phyloP scores from a whole-genome alignment of 1,140 invertebrate genomes.

The Asobara japonica region DNA sequence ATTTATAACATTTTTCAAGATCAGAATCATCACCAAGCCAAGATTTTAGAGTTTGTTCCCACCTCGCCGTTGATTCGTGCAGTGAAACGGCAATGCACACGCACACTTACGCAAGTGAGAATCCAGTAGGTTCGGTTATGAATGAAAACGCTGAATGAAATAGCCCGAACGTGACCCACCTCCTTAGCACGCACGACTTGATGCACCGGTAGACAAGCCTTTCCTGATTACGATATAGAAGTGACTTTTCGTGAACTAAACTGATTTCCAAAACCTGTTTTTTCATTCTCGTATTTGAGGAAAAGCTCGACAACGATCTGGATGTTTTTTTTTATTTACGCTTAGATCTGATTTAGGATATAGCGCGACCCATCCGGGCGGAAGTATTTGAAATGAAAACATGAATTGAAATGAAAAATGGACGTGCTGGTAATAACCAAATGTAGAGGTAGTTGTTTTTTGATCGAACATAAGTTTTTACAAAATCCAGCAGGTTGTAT shows the following conservation, averaged over 20 bases:
- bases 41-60: slow-evolving; percentile 33
- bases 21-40: neutral
- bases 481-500: too few relatives aligned
- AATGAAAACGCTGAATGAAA: slow-evolving; percentile 42
- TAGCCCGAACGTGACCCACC: slow-evolving; percentile 25
- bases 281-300: too few relatives aligned
- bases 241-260: neutral
- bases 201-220: neutral
- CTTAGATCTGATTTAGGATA: too few relatives aligned
- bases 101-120: slow-evolving; percentile 30
- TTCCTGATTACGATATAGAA: slow-evolving; percentile 3
- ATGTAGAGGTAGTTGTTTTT: too few relatives aligned
- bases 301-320: too few relatives aligned
- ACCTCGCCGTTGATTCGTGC: slow-evolving; percentile 33
- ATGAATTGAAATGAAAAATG: too few relatives aligned
- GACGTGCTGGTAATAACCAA: too few relatives aligned
- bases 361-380: too few relatives aligned
- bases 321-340: too few relatives aligned
- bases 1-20: neutral
- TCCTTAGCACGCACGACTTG: slow-evolving; percentile 26
- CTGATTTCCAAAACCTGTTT: neutral
- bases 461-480: too few relatives aligned
- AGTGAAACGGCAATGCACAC: slow-evolving; percentile 21
- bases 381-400: too few relatives aligned
- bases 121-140: slow-evolving; percentile 33